Evolutionary conservation across 2,113 vertebrate genomes (phyloP).

Genomic region (Pollachius pollachius): DNA sequence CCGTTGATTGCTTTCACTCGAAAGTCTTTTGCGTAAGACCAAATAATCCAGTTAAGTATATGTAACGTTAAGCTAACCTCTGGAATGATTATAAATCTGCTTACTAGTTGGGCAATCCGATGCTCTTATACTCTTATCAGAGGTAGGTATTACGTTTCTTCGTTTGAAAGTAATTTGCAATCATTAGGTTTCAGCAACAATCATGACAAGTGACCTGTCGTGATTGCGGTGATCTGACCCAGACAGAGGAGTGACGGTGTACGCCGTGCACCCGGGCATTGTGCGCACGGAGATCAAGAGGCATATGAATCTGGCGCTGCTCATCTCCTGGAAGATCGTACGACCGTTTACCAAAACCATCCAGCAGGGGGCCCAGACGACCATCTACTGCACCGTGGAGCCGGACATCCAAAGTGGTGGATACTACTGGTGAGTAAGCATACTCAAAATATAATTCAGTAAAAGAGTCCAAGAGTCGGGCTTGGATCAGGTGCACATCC

Average conservation of each 20-base stretch:
- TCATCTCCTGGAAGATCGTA: conserved; percentile 39
- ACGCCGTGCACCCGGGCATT: conserved; percentile 54
- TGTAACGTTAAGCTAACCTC: too few relatives aligned
- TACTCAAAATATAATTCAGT: too few relatives aligned
- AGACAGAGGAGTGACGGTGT: conserved; percentile 51
- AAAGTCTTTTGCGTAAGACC: not conserved
- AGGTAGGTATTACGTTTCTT: not conserved
- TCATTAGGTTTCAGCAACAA: too few relatives aligned
- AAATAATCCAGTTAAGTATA: too few relatives aligned
- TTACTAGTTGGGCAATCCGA: too few relatives aligned
- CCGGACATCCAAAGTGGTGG: conserved; percentile 38
- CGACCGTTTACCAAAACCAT: conserved; percentile 45
- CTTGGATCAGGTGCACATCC: too few relatives aligned
- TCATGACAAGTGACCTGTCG: too few relatives aligned
- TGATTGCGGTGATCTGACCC: not conserved
- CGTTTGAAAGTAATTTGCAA: not conserved
- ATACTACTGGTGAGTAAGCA: conserved; percentile 44
- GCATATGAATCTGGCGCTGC: conserved; percentile 39
- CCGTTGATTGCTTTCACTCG: not conserved
- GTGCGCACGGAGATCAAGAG: conserved; percentile 54
- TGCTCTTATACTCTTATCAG: too few relatives aligned
- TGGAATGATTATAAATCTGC: too few relatives aligned
- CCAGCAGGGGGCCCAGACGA: conserved; percentile 55
- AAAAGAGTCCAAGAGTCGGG: too few relatives aligned
- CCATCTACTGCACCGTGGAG: conserved; percentile 53